Conservation (phyloP, 2,797 vertebrate genomes). For the Enteromius paludinosus region DNA sequence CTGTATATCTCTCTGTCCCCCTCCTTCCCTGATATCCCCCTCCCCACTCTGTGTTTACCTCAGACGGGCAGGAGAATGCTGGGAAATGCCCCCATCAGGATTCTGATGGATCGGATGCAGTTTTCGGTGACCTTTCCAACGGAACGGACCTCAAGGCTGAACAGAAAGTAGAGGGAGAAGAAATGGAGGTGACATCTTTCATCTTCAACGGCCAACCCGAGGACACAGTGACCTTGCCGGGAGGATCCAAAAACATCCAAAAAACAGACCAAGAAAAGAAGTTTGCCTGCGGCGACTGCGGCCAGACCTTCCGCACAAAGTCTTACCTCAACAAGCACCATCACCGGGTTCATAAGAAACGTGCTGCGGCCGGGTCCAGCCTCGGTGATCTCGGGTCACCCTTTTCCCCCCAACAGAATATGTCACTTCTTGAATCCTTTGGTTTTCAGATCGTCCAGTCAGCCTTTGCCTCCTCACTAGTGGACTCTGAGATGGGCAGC, state of each 20-base stretch:
- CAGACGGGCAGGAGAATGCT: constrained; percentile 87
- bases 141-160: constrained; percentile 92
- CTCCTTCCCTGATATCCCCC: constrained; percentile 28
- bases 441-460: constrained; percentile 99
- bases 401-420: constrained; percentile 98
- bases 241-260: constrained; percentile 82
- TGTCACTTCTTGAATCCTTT: constrained; percentile 98
- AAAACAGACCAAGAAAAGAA: constrained; percentile 93
- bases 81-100: constrained; percentile 97
- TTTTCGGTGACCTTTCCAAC: constrained; percentile 92
- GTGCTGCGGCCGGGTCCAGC: constrained; percentile 76
- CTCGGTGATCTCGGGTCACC: constrained; percentile 87
- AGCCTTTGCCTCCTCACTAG: constrained; percentile 95
- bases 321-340: constrained; percentile 99
- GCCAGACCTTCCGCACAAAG: constrained; percentile 98
- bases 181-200: constrained; percentile 72
- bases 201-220: constrained; percentile 75
- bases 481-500: constrained; percentile 92
- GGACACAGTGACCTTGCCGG: constrained; percentile 75
- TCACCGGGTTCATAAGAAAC: constrained; percentile 94
- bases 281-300: constrained; percentile 92
- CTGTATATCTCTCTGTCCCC: constrained; percentile 24
- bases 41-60: constrained; percentile 58
- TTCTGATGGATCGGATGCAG: constrained; percentile 92
- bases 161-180: constrained; percentile 80